Evolutionary conservation across 2,113 vertebrate genomes (phyloP), one percentile per base, ranked within the genome.

Genomic region (Plectropomus leopardus): DNA sequence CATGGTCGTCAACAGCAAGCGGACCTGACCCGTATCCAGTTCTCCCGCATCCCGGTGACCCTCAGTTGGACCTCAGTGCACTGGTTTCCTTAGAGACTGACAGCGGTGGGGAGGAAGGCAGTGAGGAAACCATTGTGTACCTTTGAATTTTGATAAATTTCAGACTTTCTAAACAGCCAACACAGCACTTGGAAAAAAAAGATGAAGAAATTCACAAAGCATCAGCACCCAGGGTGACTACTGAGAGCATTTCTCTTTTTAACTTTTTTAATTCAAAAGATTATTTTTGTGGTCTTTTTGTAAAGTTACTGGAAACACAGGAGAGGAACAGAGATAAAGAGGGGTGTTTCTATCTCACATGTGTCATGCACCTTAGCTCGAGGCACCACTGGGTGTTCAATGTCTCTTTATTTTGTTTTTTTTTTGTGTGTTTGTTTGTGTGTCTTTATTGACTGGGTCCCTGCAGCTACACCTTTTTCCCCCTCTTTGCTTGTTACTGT

Each of bases 81-180:
- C 89, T 90, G 67, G 90, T 88, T 69, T 85, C 92, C 85, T 86
- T 94, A 84, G 94, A 96, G 1, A 89, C 85, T 1, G 94, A 95
- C 88, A 83, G 80, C 24, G 91, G 85, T 59, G 92, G 81, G 76
- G 93, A 95, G 72, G 93, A 93, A 3, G 92, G 84, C 65, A 83
- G 79, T 1, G 97, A 98, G 73, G 97, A 98, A 89, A 97, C 96
- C 47, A 96, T 98, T 83, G 96, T 99, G 93, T 98, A 98, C 93
- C 96, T 99, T 80, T 99, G 93, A 97, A 82, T 6, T 63, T 64
- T 47, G 51, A 74, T 16, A n/a, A 7, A 45, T 44, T 42, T 58
- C 30, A 77, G 68, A 82, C 67, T 59, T n/a, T n/a, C 8, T 30
- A 4, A 78, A 32, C n/a, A 44, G 17, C 32, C 54, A 24, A 51